phyloP scores from a whole-genome alignment of 2,797 vertebrate species.

The Euthynnus affinis region DNA sequence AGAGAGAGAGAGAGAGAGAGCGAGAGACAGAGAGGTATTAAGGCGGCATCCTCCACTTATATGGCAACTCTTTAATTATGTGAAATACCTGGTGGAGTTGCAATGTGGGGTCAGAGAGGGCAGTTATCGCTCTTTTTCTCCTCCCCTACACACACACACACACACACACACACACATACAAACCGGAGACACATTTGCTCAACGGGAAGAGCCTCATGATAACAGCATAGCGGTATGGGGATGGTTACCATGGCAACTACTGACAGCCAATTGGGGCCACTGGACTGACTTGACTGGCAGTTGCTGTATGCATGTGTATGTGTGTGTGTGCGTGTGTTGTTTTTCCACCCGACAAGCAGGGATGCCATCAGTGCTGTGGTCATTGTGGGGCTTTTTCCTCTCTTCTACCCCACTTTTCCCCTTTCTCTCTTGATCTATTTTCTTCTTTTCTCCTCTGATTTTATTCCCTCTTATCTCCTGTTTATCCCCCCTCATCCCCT shows the following conservation, averaged over 20 bases:
- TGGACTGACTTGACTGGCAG: conserved; percentile 77
- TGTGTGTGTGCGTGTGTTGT: conserved; percentile 10
- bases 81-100: conserved; percentile 41
- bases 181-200: conserved; percentile 41
- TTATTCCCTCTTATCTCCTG: background rate
- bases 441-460: background rate
- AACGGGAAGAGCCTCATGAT: conserved; percentile 39
- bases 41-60: conserved; percentile 36
- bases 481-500: background rate
- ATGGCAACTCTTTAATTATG: conserved; percentile 56
- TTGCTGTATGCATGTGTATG: conserved; percentile 25
- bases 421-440: background rate
- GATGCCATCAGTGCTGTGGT: conserved; percentile 33
- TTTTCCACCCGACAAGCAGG: conserved; percentile 23
- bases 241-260: conserved; percentile 80
- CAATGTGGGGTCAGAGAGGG: conserved; percentile 21
- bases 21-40: conserved; percentile 5
- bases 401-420: background rate
- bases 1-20: background rate
- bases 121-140: conserved; percentile 16
- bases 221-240: conserved; percentile 29
- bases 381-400: background rate
- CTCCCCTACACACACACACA: conserved; percentile 13
- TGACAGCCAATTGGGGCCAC: conserved; percentile 69
- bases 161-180: background rate